phyloP scores from a whole-genome alignment of 2,113 vertebrate species.

The Neodontobutis hainanensis region DNA sequence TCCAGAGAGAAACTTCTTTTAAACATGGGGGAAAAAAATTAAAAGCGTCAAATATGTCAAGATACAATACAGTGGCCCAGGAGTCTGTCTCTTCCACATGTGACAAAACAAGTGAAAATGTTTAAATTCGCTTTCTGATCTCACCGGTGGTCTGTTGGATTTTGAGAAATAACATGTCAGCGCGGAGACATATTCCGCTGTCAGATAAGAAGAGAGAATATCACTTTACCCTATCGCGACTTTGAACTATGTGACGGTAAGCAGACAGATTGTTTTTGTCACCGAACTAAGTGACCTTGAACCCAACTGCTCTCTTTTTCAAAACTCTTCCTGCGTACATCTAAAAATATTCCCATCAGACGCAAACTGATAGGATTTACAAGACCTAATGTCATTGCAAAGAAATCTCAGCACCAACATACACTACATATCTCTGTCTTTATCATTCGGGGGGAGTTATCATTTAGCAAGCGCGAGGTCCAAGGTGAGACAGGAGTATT shows the following conservation, averaged over 20 bases:
- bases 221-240: constrained; percentile 73
- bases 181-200: constrained; percentile 67
- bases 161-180: constrained; percentile 75
- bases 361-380: constrained; percentile 72
- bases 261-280: constrained; percentile 80
- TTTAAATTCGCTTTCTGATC: constrained; percentile 76
- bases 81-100: constrained; percentile 50
- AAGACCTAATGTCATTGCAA: constrained; percentile 74
- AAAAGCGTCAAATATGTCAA: constrained; percentile 64
- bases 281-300: constrained; percentile 71
- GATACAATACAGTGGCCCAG: constrained; percentile 43
- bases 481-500: constrained; percentile 75
- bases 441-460: constrained; percentile 69
- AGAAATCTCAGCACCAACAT: constrained; percentile 72
- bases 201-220: constrained; percentile 72
- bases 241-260: constrained; percentile 76
- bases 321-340: constrained; percentile 69
- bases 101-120: constrained; percentile 72
- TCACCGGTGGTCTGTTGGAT: constrained; percentile 57
- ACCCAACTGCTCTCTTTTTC: constrained; percentile 65
- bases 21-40: constrained; percentile 1
- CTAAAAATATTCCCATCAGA: constrained; percentile 79
- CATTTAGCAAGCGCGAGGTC: constrained; percentile 61
- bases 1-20: constrained; percentile 41
- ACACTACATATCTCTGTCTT: constrained; percentile 72